Evolutionary conservation across 64 coral and sea anemone genomes (phyloP).

Genomic region (Stichodactyla mertensii): DNA sequence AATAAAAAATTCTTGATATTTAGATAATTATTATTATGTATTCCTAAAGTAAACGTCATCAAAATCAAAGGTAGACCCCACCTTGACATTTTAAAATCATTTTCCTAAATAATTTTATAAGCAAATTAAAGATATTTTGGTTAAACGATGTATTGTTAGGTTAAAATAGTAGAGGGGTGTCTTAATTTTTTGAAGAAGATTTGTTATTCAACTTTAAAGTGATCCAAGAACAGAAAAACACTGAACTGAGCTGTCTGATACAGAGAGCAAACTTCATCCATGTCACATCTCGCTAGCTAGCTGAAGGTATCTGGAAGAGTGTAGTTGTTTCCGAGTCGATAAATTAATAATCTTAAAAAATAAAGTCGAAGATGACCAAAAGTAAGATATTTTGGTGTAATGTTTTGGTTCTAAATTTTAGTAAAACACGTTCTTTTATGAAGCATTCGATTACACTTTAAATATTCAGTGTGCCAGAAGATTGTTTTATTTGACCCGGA

Average conservation of each 20-base stretch:
- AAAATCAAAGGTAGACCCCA: not conserved
- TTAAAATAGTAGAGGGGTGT: not conserved
- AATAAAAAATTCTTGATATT: not conserved
- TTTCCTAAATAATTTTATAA: not conserved
- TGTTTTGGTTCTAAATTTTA: not conserved
- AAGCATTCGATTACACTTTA: not conserved
- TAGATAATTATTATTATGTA: not conserved
- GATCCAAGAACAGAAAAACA: not conserved
- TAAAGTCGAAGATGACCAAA: not conserved
- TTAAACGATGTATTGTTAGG: not conserved
- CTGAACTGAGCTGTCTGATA: not conserved
- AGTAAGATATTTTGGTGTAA: not conserved
- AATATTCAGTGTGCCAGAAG: not conserved
- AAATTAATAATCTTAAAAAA: not conserved
- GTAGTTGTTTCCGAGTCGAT: not conserved
- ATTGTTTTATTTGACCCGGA: not conserved
- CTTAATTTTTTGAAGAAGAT: not conserved
- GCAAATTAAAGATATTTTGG: not conserved
- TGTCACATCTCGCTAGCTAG: not conserved
- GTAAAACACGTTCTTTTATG: not conserved
- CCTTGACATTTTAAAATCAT: not conserved
- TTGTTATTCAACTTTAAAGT: not conserved
- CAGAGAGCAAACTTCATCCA: not conserved
- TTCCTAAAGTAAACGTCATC: not conserved
- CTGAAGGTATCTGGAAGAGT: not conserved